Conservation (phyloP, 2,888 invertebrate genomes). For the Thecocarcelia acutangulata region DNA sequence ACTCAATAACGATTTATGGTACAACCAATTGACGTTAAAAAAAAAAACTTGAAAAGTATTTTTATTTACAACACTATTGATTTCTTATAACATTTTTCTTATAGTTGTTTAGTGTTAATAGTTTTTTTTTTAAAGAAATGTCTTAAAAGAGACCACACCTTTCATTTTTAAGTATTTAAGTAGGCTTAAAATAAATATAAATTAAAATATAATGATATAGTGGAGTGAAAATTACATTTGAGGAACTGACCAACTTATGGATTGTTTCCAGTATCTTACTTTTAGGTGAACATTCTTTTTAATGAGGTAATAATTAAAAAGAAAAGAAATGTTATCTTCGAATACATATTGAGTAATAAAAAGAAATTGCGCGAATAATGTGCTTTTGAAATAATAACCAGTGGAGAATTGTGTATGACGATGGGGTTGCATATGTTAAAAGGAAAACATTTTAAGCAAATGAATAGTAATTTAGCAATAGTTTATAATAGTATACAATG, state of each 20-base stretch:
- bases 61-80: not conserved
- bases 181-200: constrained; percentile 5
- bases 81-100: too few relatives aligned
- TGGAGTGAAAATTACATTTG: not conserved
- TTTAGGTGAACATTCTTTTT: constrained; percentile 1
- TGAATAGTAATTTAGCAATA: too few relatives aligned
- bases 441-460: too few relatives aligned
- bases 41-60: too few relatives aligned
- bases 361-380: not conserved
- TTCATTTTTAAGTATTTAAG: not conserved
- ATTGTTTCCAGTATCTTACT: not conserved
- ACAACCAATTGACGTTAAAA: too few relatives aligned
- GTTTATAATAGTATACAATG: too few relatives aligned
- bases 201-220: constrained; percentile 2
- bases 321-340: not conserved
- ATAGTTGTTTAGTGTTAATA: too few relatives aligned
- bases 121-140: too few relatives aligned
- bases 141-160: constrained; percentile 1
- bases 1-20: not conserved
- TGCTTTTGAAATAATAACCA: too few relatives aligned
- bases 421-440: too few relatives aligned
- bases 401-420: too few relatives aligned
- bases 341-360: not conserved
- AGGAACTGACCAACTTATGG: constrained; percentile 11
- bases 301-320: constrained; percentile 28